These are phyloP conservation scores for Lithodes maja DNA, from an alignment of 2,888 invertebrate species.

Conservation along the genomic window DNA sequence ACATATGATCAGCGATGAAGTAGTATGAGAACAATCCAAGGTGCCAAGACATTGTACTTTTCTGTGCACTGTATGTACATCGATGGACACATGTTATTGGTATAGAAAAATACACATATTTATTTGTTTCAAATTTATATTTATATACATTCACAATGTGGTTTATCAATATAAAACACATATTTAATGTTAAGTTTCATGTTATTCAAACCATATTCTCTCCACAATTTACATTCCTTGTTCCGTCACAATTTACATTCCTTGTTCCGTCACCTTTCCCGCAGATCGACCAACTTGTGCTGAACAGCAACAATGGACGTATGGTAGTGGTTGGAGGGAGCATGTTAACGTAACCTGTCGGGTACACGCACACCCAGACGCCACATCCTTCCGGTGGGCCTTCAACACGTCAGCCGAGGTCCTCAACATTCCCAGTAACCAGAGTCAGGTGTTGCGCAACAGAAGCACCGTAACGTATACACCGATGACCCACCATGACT, in stretches of 20 bases:
- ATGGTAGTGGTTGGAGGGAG: conserved; percentile 85
- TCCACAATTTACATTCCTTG: too few relatives aligned
- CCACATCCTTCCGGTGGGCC: conserved; percentile 89
- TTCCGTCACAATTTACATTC: neutral
- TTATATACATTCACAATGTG: too few relatives aligned
- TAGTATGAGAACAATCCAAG: too few relatives aligned
- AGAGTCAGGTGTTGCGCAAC: conserved; percentile 81
- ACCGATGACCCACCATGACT: conserved; percentile 90
- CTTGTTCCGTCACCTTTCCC: neutral
- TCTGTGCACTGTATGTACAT: too few relatives aligned
- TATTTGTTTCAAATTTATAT: too few relatives aligned
- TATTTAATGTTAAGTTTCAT: too few relatives aligned
- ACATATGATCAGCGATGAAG: too few relatives aligned
- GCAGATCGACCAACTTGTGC: conserved; percentile 84
- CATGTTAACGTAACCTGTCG: conserved; percentile 82
- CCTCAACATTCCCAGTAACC: conserved; percentile 71
- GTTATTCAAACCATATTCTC: too few relatives aligned
- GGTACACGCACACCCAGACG: conserved; percentile 84
- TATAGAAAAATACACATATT: too few relatives aligned
- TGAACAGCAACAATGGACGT: conserved; percentile 81
- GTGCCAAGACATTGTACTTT: too few relatives aligned
- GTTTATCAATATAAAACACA: too few relatives aligned
- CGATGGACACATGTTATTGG: too few relatives aligned
- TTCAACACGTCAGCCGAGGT: conserved; percentile 80
- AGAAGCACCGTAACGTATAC: conserved; percentile 88